These are phyloP conservation scores for Smittia sp. DNA, from an alignment of 2,888 invertebrate species.

Conservation along the genomic window DNA sequence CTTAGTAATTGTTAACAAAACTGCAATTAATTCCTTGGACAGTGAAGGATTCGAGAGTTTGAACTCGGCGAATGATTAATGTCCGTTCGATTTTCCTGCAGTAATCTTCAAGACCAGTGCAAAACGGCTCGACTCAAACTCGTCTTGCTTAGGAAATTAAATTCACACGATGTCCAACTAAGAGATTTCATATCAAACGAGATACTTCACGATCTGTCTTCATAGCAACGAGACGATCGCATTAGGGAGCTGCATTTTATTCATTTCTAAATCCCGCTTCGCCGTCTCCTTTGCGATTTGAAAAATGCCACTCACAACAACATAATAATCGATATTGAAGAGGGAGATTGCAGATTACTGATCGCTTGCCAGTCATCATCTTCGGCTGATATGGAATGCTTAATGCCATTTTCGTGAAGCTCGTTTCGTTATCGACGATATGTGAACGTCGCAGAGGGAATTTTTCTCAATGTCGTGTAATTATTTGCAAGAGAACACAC, in stretches of 20 bases:
- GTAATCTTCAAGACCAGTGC: neutral
- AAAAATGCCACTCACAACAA: neutral
- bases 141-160: constrained; percentile 29
- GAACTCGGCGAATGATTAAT: constrained; percentile 18
- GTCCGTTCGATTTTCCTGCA: constrained; percentile 6
- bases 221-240: neutral
- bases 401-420: constrained; percentile 20
- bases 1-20: constrained; percentile 33
- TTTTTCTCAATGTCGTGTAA: constrained; percentile 36
- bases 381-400: neutral
- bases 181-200: neutral
- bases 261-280: neutral
- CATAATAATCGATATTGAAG: neutral
- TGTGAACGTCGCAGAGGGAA: constrained; percentile 4
- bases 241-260: neutral
- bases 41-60: constrained; percentile 1
- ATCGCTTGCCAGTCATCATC: neutral
- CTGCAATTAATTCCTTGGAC: constrained; percentile 23
- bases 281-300: neutral
- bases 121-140: too few relatives aligned
- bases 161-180: constrained; percentile 22
- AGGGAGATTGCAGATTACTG: neutral
- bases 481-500: constrained; percentile 30
- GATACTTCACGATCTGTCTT: neutral
- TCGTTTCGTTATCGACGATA: neutral